A percentile compares a stretch with the other conserved stretches of the same genome.
Conservation (phyloP, 2,797 vertebrate species). For the Oreortyx pictus region DNA sequence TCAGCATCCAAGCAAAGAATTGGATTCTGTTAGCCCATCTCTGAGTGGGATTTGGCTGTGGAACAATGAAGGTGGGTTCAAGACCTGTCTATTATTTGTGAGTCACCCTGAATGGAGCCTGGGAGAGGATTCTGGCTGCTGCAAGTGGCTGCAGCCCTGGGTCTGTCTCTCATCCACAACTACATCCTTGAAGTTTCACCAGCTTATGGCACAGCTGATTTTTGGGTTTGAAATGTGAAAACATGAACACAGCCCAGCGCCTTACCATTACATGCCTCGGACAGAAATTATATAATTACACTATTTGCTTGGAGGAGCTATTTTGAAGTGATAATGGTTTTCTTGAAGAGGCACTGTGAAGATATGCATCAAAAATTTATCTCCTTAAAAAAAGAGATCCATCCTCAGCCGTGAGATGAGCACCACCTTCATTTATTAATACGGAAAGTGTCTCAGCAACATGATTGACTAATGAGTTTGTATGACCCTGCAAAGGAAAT, state of each 20-base stretch:
- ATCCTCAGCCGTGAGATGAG: slow-evolving; percentile 42
- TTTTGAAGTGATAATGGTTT: slow-evolving; percentile 68
- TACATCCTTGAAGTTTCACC: neutral
- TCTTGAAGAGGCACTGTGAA: slow-evolving; percentile 52
- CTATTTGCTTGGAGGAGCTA: slow-evolving; percentile 45
- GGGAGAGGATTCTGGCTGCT: neutral
- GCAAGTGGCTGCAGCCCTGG: neutral
- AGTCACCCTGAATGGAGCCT: neutral
- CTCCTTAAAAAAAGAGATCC: slow-evolving; percentile 40
- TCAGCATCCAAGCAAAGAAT: slow-evolving; percentile 2
- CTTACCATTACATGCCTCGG: slow-evolving; percentile 9
- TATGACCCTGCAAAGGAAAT: slow-evolving; percentile 47
- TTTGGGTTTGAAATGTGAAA: neutral
- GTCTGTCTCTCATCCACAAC: neutral
- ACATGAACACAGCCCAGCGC: neutral
- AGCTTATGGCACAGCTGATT: neutral
- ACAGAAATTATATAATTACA: slow-evolving; percentile 9
- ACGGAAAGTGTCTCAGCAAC: slow-evolving; percentile 38
- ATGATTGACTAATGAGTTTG: slow-evolving; percentile 12
- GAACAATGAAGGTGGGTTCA: neutral
- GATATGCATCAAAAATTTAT: slow-evolving; percentile 67
- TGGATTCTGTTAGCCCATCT: neutral
- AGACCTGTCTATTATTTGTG: slow-evolving; percentile 4
- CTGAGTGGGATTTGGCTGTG: slow-evolving; percentile 5
- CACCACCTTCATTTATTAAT: slow-evolving; percentile 52